Evolutionary conservation across 2,113 vertebrate species (phyloP), one percentile per base, ranked within the genome.

Genomic region (Patagioenas fasciata): DNA sequence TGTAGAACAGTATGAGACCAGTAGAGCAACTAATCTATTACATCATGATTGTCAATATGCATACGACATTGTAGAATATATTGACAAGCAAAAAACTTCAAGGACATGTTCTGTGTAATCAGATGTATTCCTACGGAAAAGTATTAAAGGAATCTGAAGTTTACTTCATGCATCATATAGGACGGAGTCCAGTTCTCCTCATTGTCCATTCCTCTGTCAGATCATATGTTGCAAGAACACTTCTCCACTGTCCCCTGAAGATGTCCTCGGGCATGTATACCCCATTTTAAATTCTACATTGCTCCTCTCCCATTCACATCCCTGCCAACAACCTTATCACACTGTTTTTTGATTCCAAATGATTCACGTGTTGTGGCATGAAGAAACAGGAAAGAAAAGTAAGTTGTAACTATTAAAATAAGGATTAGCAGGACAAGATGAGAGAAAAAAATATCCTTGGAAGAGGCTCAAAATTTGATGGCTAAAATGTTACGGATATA

Each of bases 381-480:
- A 85, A 2, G 1, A 73, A 62, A 85, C 1, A 85, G 25, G 28
- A 87, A 83, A 75, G 19, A 66, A 89, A 60, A 87, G 9, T 20
- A 48, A 79, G 18, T 58, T 77, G 23, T 28, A 78, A 61, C 40
- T 82, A 92, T 65, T 88, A 88, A 82, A 91, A 91, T 66, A 89
- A 72, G 32, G 19, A 94, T 44, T 79, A 86, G 44, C 32, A 92
- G 73, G 53, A 92, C 44, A 84, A 79, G 65, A 93, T 69, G 57
- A 96, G 62, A 89, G 71, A 83, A 88, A 88, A 89, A 25, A 73
- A 58, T 40, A 89, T 90, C 38, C 42, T 88, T 95, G 82, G 84
- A 96, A 90, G 51, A 91, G 1, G 5, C 26, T 94, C 81, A 96
- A 88, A 93, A 94, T 93, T 67, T 89, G 82, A 88, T 90, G 88